These are phyloP conservation scores for Onychostruthus taczanowskii DNA, from an alignment of 2,113 vertebrate genomes.

Conservation along the genomic window DNA sequence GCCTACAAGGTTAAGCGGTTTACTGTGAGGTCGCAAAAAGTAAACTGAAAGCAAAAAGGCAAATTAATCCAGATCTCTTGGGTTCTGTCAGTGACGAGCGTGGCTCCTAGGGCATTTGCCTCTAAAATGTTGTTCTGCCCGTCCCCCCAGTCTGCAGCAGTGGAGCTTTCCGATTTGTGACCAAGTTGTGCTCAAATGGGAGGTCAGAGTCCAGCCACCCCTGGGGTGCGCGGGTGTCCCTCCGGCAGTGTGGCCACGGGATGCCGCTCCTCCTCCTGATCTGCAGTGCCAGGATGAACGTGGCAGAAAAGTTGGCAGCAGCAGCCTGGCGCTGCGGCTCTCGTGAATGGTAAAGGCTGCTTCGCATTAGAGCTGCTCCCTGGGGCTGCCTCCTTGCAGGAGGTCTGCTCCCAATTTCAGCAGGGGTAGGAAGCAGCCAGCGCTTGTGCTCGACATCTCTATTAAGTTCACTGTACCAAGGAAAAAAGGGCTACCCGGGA, in stretches of 20 bases:
- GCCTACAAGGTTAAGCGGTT: background rate
- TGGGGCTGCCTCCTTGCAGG: background rate
- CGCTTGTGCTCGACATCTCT: background rate
- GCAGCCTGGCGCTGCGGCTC: fast-evolving
- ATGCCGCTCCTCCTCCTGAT: background rate
- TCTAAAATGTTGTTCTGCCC: background rate
- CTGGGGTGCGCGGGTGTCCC: background rate
- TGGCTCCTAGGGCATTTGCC: background rate
- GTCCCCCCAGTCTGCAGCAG: fast-evolving
- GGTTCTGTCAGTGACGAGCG: background rate
- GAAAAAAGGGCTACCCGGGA: background rate
- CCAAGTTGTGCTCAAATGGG: background rate
- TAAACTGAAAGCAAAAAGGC: background rate
- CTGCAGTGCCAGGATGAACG: background rate
- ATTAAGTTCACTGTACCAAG: background rate
- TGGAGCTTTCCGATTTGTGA: background rate
- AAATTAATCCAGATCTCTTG: background rate
- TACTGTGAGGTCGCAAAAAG: background rate
- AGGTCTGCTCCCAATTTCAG: background rate
- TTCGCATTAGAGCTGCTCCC: background rate
- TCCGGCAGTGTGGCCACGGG: fast-evolving
- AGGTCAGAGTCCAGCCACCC: background rate
- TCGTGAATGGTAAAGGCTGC: background rate
- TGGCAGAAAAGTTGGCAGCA: background rate
- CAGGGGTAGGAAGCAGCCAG: background rate